These are phyloP conservation scores for Paraescarpia echinospica DNA, from an alignment of 1,140 invertebrate genomes.

Conservation along the genomic window DNA sequence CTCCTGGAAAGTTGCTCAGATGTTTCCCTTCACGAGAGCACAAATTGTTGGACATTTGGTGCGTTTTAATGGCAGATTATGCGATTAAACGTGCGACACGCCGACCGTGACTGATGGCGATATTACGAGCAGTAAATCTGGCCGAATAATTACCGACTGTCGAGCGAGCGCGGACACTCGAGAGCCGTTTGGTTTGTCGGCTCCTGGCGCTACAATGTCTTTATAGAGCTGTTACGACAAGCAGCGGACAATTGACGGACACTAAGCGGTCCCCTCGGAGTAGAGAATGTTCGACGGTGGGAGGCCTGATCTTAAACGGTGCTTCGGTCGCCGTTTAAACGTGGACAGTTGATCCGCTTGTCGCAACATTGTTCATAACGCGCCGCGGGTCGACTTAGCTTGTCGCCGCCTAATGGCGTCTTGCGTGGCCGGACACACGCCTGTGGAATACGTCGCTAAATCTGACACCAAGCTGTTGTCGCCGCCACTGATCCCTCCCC, in stretches of 20 bases:
- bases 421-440: neutral
- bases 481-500: neutral
- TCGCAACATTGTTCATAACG: neutral
- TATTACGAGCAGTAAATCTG: neutral
- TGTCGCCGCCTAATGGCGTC: neutral
- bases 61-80: neutral
- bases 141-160: neutral
- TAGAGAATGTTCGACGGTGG: neutral
- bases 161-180: neutral
- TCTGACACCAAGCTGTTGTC: neutral
- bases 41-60: neutral
- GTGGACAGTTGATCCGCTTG: neutral
- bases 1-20: neutral
- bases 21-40: neutral
- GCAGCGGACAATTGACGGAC: neutral
- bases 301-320: neutral
- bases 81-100: neutral
- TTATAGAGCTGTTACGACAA: neutral
- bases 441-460: neutral
- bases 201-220: neutral
- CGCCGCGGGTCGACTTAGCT: neutral
- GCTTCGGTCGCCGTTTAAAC: neutral
- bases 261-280: neutral
- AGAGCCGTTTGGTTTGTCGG: neutral
- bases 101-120: constrained; percentile 2